Evolutionary conservation across 1,140 invertebrate genomes (phyloP).

Genomic region (Hyles vespertilio): DNA sequence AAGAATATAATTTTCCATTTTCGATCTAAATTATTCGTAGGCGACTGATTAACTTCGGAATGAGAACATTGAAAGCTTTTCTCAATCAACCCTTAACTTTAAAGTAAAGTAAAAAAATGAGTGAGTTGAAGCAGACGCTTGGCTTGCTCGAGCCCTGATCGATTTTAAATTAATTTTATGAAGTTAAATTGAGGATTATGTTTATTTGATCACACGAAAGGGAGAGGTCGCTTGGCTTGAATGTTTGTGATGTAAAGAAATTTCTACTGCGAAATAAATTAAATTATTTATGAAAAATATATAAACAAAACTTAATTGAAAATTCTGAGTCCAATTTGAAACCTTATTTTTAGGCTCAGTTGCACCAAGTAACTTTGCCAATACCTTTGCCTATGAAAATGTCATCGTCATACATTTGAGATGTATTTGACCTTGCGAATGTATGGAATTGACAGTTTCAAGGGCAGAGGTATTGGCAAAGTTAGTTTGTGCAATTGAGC

Average conservation of each 20-base stretch:
- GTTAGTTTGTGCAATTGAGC: too few relatives aligned
- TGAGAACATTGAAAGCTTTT: slow-evolving; percentile 37
- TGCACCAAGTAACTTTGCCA: too few relatives aligned
- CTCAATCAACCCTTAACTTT: slow-evolving; percentile 52
- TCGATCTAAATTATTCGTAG: slow-evolving; percentile 9
- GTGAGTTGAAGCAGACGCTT: slow-evolving; percentile 34
- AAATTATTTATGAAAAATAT: too few relatives aligned
- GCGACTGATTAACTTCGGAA: slow-evolving; percentile 46
- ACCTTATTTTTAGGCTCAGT: too few relatives aligned
- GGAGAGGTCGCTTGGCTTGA: slow-evolving; percentile 8
- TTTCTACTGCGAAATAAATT: not conserved
- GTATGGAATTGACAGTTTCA: too few relatives aligned
- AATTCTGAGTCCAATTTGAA: too few relatives aligned
- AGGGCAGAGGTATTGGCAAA: too few relatives aligned
- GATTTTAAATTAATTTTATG: slow-evolving; percentile 69
- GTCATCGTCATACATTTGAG: too few relatives aligned
- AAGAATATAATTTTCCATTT: not conserved
- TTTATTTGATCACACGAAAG: slow-evolving; percentile 51
- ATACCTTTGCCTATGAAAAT: too few relatives aligned
- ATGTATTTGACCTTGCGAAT: too few relatives aligned
- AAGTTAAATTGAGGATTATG: slow-evolving; percentile 72
- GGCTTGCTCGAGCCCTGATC: slow-evolving; percentile 47
- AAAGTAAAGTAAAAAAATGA: slow-evolving; percentile 41
- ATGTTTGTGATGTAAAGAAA: slow-evolving; percentile 17
- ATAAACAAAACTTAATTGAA: too few relatives aligned